A percentile compares a stretch with the other conserved stretches of the same genome.
These are phyloP conservation scores for Seriola aureovittata DNA, from an alignment of 2,113 vertebrate genomes.

Conservation along the genomic window DNA sequence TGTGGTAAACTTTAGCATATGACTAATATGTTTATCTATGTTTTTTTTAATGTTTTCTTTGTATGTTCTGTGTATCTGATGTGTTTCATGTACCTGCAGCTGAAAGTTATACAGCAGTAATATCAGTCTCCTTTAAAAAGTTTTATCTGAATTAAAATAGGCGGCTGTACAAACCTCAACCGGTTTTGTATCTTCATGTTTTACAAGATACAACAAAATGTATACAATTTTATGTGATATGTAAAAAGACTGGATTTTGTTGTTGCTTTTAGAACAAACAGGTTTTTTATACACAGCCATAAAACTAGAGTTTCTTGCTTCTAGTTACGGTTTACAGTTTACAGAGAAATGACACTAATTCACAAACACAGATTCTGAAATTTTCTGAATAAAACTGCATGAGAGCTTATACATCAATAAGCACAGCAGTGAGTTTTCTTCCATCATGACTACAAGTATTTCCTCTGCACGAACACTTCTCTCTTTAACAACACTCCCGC, in stretches of 20 bases:
- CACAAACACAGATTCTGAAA: background rate
- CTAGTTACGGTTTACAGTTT: background rate
- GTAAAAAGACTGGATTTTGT: no score
- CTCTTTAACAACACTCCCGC: slow-evolving; percentile 9
- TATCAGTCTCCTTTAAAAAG: background rate
- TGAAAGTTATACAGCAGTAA: background rate
- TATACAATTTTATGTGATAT: background rate
- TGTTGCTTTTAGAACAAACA: no score
- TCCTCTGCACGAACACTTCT: slow-evolving; percentile 18
- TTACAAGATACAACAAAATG: no score
- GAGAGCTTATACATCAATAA: background rate
- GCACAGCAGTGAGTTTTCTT: background rate
- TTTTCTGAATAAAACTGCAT: no score
- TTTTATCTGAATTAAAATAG: background rate
- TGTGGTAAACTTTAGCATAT: background rate
- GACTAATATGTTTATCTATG: background rate
- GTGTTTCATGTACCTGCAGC: background rate
- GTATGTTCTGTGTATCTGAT: background rate
- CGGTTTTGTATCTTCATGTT: background rate
- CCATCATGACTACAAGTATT: background rate
- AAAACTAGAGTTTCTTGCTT: background rate
- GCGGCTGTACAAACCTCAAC: no score
- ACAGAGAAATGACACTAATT: background rate
- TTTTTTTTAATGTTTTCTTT: background rate
- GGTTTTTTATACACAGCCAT: background rate